Evolutionary conservation across 37 sponge, comb jelly and placozoan genomes (phyloP).

Genomic region (Beroe forskalii): DNA sequence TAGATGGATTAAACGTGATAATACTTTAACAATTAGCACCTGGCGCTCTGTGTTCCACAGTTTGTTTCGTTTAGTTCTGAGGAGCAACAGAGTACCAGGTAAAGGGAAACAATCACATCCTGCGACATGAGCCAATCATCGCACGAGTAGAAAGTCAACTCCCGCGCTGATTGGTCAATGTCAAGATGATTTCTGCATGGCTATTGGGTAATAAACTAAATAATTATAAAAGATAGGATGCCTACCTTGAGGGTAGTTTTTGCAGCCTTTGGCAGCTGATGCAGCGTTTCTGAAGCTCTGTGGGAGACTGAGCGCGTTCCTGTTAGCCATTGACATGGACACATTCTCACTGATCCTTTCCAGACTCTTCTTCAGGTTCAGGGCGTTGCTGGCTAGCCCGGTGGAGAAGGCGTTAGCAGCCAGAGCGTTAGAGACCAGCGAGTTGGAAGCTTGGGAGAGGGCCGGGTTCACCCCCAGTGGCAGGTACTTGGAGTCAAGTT

Average conservation of each 20-base stretch:
- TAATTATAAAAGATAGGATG: no score
- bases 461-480: slow-evolving; percentile 1
- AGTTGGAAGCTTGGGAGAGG: slow-evolving; percentile 16
- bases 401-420: slow-evolving; percentile 52
- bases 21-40: no score
- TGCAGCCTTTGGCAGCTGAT: slow-evolving; percentile 9
- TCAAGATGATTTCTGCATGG: no score
- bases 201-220: no score
- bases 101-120: no score
- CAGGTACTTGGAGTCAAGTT: slow-evolving; percentile 39
- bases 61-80: no score
- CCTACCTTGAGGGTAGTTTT: slow-evolving; percentile 31
- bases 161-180: no score
- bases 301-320: neutral
- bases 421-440: slow-evolving; percentile 27
- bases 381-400: neutral
- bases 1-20: no score
- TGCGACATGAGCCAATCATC: no score
- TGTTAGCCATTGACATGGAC: slow-evolving; percentile 28
- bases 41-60: no score
- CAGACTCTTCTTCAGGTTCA: neutral
- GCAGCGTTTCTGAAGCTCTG: slow-evolving; percentile 32
- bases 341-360: slow-evolving; percentile 40
- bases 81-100: no score
- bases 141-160: no score